Evolutionary conservation across 2,113 vertebrate genomes (phyloP).

Genomic region (Chamaea fasciata): DNA sequence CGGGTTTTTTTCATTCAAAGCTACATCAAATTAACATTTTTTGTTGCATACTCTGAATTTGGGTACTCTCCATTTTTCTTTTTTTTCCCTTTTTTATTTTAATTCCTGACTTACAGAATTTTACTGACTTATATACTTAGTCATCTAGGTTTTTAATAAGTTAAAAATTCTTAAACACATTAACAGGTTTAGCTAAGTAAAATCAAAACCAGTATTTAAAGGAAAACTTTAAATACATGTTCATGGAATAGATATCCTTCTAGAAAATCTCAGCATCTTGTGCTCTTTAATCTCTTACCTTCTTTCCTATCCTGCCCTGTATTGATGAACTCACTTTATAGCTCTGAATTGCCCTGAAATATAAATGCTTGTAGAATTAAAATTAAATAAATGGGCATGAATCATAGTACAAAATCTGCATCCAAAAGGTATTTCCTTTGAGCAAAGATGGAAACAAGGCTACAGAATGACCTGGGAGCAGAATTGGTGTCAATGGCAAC

Average conservation of each 20-base stretch:
- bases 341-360: background rate
- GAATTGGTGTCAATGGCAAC: background rate
- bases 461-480: background rate
- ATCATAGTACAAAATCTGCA: background rate
- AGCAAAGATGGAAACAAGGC: background rate
- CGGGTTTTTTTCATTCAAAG: background rate
- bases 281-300: background rate
- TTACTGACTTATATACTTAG: background rate
- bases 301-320: background rate
- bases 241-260: background rate
- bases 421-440: background rate
- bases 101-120: background rate
- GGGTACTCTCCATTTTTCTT: accelerated
- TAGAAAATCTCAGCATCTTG: background rate
- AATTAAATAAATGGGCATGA: background rate
- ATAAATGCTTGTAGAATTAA: background rate
- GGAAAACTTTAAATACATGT: background rate
- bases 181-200: background rate
- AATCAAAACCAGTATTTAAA: background rate
- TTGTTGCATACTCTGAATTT: background rate
- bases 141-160: background rate
- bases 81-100: background rate
- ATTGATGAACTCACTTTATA: background rate
- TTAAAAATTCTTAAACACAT: background rate
- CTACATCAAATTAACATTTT: background rate